Evolutionary conservation across 2,888 invertebrate species (phyloP).

Genomic region (Hydraecia micacea): DNA sequence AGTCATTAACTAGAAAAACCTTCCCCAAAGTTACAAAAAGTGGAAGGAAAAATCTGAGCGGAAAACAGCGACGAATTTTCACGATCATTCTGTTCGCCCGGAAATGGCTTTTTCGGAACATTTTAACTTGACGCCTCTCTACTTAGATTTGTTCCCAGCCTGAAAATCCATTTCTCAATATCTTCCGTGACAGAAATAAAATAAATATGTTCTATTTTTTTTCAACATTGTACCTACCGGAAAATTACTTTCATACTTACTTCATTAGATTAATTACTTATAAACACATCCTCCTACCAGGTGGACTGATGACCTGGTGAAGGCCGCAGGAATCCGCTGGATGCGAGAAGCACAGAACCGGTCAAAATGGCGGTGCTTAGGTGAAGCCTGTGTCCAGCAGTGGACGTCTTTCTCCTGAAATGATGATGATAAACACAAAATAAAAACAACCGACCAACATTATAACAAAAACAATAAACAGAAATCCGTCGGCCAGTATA

Average conservation of each 20-base stretch:
- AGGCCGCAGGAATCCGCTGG: too few relatives aligned
- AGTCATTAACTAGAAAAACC: not conserved
- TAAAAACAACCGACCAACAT: not conserved
- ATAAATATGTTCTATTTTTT: too few relatives aligned
- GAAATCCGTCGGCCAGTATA: slow-evolving; percentile 42
- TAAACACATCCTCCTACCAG: too few relatives aligned
- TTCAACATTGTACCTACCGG: not conserved
- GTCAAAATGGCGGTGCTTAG: not conserved
- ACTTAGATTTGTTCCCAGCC: not conserved
- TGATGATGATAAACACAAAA: not conserved
- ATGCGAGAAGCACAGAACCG: too few relatives aligned
- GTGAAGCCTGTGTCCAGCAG: not conserved
- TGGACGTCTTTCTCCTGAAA: not conserved
- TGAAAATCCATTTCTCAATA: not conserved
- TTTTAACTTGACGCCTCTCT: not conserved
- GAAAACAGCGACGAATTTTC: not conserved
- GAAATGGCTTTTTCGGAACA: slow-evolving; percentile 7
- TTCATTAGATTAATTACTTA: too few relatives aligned
- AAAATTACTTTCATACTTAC: not conserved
- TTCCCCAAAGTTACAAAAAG: not conserved
- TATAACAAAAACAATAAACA: slow-evolving; percentile 34
- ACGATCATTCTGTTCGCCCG: slow-evolving; percentile 7
- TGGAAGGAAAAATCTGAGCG: too few relatives aligned
- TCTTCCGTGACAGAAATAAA: not conserved
- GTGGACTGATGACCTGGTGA: too few relatives aligned